Base-by-base conservation (phyloP, 1,140 invertebrate genomes). In the Pseudobourletiella spinata region DNA sequence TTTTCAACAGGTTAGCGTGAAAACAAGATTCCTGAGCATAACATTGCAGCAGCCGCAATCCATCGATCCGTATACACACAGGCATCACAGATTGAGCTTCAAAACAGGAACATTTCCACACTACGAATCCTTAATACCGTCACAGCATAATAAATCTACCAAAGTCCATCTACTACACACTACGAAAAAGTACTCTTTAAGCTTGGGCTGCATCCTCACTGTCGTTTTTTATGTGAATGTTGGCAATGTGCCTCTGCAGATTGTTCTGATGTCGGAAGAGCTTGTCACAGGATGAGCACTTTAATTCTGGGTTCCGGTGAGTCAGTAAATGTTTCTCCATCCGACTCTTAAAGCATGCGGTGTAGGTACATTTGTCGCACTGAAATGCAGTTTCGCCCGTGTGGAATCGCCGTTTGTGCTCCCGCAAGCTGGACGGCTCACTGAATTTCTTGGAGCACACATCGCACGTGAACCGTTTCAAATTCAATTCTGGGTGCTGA, bases 401-500 rank as follows among this genome's bases (percentile, higher is more conserved):
- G n/a, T 39, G 32, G n/a, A 39, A 39, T 11, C 32, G 32, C 8
- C 32, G 32, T n/a, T 39, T 39, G 20, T 65, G 63, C 11, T 54
- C 26, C 15, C 44, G 30, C 6, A 65, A 43, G 29, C 60, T 65
- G 18, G 43, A 39, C 15, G 63, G 63, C 6, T 50, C 56, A 2
- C 57, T 58, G 32, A 65, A 65, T 2, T 24, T 30, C 29, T 48
- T 46, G 20, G 44, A 30, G 26, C 63, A 65, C 11, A 60, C 26
- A 15, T 39, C 14, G 32, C 63, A 65, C 42, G 59, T 65, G 25
- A 44, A 65, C 3, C 50, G 57, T 16, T 61, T 29, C 30, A 61
- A 29, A 16, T 65, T 28, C 2, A 65, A 51, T 26, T 65, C 63
- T 35, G 59, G 35, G 24, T 65, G 63, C 15, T 54, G 59, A 3